These are phyloP conservation scores for Onychomys torridus DNA, from an alignment of 2,797 vertebrate species.

Conservation along the genomic window DNA sequence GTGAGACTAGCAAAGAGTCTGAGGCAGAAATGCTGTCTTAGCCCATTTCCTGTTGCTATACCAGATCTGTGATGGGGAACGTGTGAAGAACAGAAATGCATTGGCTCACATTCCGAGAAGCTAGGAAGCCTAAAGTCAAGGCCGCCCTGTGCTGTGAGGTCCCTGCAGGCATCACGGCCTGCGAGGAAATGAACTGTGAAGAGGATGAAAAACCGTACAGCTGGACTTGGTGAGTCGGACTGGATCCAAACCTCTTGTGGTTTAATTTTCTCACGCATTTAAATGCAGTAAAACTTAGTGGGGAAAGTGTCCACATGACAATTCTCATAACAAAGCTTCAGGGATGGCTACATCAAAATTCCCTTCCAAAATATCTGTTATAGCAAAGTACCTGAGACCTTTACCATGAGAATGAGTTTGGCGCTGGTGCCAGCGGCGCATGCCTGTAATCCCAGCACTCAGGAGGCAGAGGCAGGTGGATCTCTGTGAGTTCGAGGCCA, in stretches of 20 bases:
- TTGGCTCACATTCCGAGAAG: not conserved
- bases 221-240: not conserved
- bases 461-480: not conserved
- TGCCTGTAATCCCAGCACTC: not conserved
- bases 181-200: not conserved
- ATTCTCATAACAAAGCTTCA: not conserved
- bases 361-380: not conserved
- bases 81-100: not conserved
- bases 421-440: not conserved
- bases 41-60: not conserved
- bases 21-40: not conserved
- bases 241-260: not conserved
- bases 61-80: not conserved
- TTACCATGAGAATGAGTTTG: not conserved
- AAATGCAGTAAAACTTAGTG: not conserved
- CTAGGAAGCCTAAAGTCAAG: not conserved
- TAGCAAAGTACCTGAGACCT: not conserved
- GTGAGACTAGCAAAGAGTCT: not conserved
- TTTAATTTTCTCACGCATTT: not conserved
- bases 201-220: not conserved
- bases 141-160: not conserved
- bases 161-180: not conserved
- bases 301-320: too few species aligned
- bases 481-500: not conserved
- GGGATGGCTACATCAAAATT: not conserved